A percentile compares a stretch with the other conserved stretches of the same genome.
phyloP scores from a whole-genome alignment of 2,113 vertebrate genomes.

The Pseudopipra pipra region DNA sequence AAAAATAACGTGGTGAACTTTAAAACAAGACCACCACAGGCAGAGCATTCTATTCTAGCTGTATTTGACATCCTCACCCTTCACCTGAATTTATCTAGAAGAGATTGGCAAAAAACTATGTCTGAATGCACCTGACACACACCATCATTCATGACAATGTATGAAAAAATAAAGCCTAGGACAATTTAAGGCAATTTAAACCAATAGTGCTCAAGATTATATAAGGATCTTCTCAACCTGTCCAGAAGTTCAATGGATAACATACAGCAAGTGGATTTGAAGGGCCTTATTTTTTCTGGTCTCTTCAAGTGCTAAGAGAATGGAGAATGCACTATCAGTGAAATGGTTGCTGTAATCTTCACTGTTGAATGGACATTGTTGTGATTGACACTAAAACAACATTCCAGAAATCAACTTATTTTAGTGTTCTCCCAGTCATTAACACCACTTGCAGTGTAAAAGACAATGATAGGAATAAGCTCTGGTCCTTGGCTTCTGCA shows the following conservation, averaged over 20 bases:
- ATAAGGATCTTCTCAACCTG: not conserved
- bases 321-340: not conserved
- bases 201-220: constrained; percentile 23
- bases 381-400: not conserved
- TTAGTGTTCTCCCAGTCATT: not conserved
- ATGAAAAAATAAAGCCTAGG: not conserved
- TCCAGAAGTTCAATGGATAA: not conserved
- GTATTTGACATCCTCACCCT: not conserved
- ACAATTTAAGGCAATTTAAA: constrained; percentile 45
- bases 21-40: not conserved
- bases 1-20: not conserved
- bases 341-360: not conserved
- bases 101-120: not conserved
- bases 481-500: not conserved
- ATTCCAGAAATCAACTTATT: not conserved
- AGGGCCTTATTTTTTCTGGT: not conserved
- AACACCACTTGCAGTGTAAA: not conserved
- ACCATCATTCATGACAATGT: not conserved
- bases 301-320: not conserved
- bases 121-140: not conserved
- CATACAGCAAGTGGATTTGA: not conserved
- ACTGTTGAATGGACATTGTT: not conserved
- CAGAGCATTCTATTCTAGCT: not conserved
- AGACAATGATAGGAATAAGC: not conserved
- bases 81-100: constrained; percentile 12